Conservation (phyloP, 2,113 vertebrate genomes). For the Prunella himalayana region DNA sequence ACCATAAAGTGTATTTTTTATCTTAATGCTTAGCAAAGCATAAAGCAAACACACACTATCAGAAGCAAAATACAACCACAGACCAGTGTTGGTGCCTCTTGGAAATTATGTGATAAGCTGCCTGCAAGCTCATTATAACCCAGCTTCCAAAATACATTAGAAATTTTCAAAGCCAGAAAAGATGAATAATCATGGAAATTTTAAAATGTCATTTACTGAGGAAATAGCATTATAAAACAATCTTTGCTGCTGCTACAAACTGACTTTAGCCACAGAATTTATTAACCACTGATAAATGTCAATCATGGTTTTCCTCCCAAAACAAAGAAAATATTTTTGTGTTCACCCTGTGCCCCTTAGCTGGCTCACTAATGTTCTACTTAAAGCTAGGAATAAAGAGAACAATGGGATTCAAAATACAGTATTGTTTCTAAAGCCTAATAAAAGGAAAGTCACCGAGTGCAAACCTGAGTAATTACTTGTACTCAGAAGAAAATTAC, state of each 20-base stretch:
- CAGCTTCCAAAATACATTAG: not conserved
- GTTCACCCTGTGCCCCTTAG: not conserved
- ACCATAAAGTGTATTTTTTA: not conserved
- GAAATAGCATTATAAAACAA: not conserved
- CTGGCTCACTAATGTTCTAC: not conserved
- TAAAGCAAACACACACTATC: not conserved
- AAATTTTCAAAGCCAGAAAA: slow-evolving; percentile 7
- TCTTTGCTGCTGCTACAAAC: not conserved
- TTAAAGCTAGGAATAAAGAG: not conserved
- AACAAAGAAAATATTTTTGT: not conserved
- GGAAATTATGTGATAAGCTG: not conserved
- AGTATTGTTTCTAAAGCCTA: not conserved
- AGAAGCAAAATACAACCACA: not conserved
- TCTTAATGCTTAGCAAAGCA: not conserved
- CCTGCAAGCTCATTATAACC: not conserved
- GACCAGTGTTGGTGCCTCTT: not conserved
- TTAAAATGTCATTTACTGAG: not conserved
- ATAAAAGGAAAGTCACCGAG: not conserved
- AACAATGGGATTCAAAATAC: not conserved
- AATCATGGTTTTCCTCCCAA: not conserved
- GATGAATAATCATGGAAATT: slow-evolving; percentile 19
- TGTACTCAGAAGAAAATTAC: not conserved
- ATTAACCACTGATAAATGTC: not conserved
- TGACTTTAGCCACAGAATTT: not conserved
- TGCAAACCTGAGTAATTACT: not conserved